A percentile compares a stretch with the other conserved stretches of the same genome.
phyloP scores from a whole-genome alignment of 2,888 invertebrate genomes.

The Epirrhoe tristata region DNA sequence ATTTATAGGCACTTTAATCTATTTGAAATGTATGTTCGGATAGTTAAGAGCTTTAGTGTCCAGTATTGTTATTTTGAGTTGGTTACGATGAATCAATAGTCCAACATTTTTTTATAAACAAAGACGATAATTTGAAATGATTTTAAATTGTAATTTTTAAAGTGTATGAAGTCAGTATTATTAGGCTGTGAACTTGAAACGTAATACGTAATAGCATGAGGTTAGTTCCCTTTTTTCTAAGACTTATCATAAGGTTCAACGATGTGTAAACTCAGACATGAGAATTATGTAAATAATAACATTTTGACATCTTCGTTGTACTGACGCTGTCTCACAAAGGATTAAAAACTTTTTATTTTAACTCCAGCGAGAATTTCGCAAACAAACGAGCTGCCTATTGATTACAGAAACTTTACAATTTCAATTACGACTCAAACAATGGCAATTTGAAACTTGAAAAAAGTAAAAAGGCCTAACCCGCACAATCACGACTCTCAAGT shows the following conservation, averaged over 20 bases:
- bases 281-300: background rate
- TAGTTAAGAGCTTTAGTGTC: conserved; percentile 25
- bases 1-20: conserved; percentile 38
- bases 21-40: conserved; percentile 33
- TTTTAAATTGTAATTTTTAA: background rate
- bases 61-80: background rate
- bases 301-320: too few species aligned
- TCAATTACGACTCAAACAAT: conserved; percentile 76
- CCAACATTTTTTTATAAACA: background rate
- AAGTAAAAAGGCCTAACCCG: conserved; percentile 73
- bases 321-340: background rate
- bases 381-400: conserved; percentile 44
- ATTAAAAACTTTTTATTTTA: conserved; percentile 19
- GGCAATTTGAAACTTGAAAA: conserved; percentile 74
- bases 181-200: too few species aligned
- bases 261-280: background rate
- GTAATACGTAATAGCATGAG: too few species aligned
- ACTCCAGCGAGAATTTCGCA: conserved; percentile 30
- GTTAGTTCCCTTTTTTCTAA: background rate
- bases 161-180: too few species aligned
- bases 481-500: conserved; percentile 82
- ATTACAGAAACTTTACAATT: conserved; percentile 66
- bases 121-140: background rate
- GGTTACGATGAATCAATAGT: background rate
- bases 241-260: background rate